phyloP scores from a whole-genome alignment of 2,888 invertebrate genomes.

The Acronicta aceris region DNA sequence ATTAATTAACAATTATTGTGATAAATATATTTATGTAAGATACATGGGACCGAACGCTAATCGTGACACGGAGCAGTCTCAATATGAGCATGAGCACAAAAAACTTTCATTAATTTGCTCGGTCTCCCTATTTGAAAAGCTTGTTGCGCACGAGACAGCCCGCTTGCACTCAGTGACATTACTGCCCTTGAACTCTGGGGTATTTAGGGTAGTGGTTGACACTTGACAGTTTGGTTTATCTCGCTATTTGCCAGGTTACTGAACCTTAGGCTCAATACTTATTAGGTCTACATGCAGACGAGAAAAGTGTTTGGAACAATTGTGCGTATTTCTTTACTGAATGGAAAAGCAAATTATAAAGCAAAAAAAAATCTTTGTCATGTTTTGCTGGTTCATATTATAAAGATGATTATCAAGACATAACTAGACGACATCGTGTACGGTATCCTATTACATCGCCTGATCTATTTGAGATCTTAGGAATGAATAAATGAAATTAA shows the following conservation, averaged over 20 bases:
- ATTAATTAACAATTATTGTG: too few relatives aligned
- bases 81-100: too few relatives aligned
- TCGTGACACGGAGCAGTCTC: too few relatives aligned
- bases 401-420: neutral
- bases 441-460: conserved; percentile 34
- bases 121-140: neutral
- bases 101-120: too few relatives aligned
- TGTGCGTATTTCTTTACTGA: too few relatives aligned
- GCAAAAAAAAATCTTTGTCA: too few relatives aligned
- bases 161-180: conserved; percentile 28
- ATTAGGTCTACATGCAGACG: too few relatives aligned
- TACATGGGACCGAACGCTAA: too few relatives aligned
- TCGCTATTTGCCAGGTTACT: conserved; percentile 2
- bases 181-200: conserved; percentile 37
- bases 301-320: too few relatives aligned
- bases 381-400: too few relatives aligned
- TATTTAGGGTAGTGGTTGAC: conserved; percentile 29
- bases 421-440: neutral
- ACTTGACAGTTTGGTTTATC: conserved; percentile 9
- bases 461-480: conserved; percentile 19
- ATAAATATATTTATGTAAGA: too few relatives aligned
- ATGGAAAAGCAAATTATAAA: too few relatives aligned
- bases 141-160: neutral
- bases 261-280: neutral
- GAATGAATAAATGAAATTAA: neutral